Evolutionary conservation across 2,113 vertebrate species (phyloP).

Genomic region (Scomber scombrus): DNA sequence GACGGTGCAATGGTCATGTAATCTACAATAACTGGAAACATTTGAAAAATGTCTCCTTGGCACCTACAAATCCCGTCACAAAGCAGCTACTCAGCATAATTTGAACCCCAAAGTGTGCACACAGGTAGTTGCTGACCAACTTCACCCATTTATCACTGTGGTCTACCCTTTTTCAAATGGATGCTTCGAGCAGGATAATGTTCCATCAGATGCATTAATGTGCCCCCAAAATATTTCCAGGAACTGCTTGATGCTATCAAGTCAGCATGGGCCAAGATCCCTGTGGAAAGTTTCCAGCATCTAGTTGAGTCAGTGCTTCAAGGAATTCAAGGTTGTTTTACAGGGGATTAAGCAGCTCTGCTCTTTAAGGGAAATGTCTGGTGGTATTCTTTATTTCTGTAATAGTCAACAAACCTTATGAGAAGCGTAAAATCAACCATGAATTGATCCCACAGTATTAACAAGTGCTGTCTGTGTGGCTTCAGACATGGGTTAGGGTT

Average conservation of each 20-base stretch:
- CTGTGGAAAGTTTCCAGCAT: conserved; percentile 29
- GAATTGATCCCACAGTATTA: too few species aligned
- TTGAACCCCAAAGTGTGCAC: conserved; percentile 12
- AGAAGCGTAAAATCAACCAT: not conserved
- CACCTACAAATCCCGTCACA: conserved; percentile 7
- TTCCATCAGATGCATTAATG: conserved; percentile 42
- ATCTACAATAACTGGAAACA: not conserved
- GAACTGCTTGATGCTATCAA: conserved; percentile 38
- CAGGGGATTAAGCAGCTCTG: not conserved
- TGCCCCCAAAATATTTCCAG: conserved; percentile 21
- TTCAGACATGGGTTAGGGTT: not conserved
- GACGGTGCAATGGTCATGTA: not conserved
- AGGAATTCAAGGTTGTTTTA: conserved; percentile 12
- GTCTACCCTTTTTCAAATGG: conserved; percentile 12
- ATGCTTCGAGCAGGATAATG: conserved; percentile 47
- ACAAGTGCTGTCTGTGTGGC: not conserved
- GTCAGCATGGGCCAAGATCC: conserved; percentile 37
- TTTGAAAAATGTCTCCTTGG: conserved; percentile 12
- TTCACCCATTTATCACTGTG: conserved; percentile 13
- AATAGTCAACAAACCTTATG: not conserved
- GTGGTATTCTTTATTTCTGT: not conserved
- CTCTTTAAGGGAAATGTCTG: conserved; percentile 1
- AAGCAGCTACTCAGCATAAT: not conserved
- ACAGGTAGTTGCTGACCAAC: conserved; percentile 14
- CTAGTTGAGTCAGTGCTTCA: conserved; percentile 23